These are phyloP conservation scores for Colaptes auratus DNA, from an alignment of 2,113 vertebrate genomes.

Conservation along the genomic window DNA sequence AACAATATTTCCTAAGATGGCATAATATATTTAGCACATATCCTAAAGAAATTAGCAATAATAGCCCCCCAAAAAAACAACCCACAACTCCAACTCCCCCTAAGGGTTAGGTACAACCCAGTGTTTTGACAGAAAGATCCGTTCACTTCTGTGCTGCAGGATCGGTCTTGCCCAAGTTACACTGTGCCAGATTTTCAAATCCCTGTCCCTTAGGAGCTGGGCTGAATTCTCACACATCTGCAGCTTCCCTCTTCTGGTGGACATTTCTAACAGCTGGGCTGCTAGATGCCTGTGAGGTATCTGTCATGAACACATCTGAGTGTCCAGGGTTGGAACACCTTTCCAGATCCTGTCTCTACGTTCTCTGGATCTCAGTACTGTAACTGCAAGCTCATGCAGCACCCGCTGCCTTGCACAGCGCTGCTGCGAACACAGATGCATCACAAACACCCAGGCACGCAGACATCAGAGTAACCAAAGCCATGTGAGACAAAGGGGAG, in stretches of 20 bases:
- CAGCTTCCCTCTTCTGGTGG: neutral
- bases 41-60: neutral
- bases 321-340: neutral
- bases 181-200: neutral
- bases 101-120: neutral
- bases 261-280: neutral
- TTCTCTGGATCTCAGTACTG: neutral
- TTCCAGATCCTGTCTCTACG: neutral
- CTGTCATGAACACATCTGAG: neutral
- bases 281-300: neutral
- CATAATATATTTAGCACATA: neutral
- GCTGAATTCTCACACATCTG: neutral
- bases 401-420: neutral
- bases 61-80: too few species aligned
- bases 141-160: neutral
- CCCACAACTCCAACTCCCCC: neutral
- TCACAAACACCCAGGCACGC: neutral
- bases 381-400: neutral
- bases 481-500: rapidly evolving
- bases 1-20: neutral
- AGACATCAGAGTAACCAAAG: neutral
- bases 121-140: neutral
- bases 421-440: neutral
- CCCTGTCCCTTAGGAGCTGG: neutral
- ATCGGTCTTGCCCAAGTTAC: neutral